phyloP scores from a whole-genome alignment of 1,140 invertebrate genomes.

The honey bee (Apis mellifera) region DNA sequence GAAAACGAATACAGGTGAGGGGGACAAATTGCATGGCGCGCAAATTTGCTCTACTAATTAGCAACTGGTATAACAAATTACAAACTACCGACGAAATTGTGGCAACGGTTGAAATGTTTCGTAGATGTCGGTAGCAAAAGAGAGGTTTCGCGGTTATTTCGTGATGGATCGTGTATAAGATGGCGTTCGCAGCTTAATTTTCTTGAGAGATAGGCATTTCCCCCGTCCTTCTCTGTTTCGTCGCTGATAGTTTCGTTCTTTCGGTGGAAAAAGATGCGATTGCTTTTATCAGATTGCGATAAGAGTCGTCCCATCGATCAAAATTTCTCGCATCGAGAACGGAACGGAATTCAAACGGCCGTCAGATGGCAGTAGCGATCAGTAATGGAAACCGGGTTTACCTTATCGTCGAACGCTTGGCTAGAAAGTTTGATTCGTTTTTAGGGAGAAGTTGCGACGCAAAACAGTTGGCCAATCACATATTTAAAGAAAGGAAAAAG shows the following conservation, averaged over 20 bases:
- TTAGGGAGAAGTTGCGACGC: background rate
- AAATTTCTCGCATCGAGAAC: background rate
- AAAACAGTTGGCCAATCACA: background rate
- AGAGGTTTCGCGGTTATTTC: background rate
- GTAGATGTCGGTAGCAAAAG: background rate
- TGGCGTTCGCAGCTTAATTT: background rate
- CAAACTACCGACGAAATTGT: too few relatives aligned
- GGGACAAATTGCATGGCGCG: background rate
- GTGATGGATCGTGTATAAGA: background rate
- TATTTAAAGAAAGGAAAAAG: background rate
- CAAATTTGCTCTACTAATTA: background rate
- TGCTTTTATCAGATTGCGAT: constrained; percentile 11
- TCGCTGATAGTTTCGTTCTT: background rate
- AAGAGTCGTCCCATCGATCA: constrained; percentile 1
- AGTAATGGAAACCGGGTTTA: background rate
- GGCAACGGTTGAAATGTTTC: background rate
- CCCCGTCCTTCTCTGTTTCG: background rate
- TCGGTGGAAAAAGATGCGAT: background rate
- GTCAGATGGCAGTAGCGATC: constrained; percentile 3
- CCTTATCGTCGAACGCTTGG: background rate
- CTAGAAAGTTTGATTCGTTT: background rate
- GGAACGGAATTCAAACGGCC: background rate
- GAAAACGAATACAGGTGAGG: background rate
- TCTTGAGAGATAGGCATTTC: background rate
- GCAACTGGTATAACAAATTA: background rate